Percentiles rank a stretch among this genome's conserved stretches.
These are phyloP conservation scores for Darevskia nairensis DNA, from an alignment of 2,797 vertebrate species.

Conservation along the genomic window DNA sequence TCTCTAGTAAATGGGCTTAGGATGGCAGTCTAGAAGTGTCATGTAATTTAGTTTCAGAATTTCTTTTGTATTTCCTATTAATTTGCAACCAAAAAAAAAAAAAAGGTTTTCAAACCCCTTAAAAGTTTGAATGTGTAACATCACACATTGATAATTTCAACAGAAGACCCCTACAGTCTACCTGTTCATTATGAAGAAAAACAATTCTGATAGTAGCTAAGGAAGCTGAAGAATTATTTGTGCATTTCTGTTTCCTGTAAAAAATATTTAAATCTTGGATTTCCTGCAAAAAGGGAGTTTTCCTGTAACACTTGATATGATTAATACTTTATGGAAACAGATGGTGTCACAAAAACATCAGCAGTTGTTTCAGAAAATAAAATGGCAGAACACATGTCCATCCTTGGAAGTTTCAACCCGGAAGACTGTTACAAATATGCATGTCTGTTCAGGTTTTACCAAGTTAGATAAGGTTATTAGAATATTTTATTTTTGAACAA, in stretches of 20 bases:
- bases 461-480: constrained; percentile 26
- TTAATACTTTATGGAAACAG: constrained; percentile 60
- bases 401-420: constrained; percentile 57
- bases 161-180: neutral
- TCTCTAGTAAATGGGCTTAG: neutral
- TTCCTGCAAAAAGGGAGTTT: constrained; percentile 43
- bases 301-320: constrained; percentile 46
- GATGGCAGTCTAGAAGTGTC: neutral
- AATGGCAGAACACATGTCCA: constrained; percentile 51
- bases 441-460: constrained; percentile 15
- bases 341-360: constrained; percentile 50
- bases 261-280: constrained; percentile 49
- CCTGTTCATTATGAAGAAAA: neutral
- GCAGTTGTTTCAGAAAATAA: constrained; percentile 53
- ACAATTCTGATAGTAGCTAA: neutral
- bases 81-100: neutral
- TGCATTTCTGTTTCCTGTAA: constrained; percentile 62
- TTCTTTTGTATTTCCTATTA: neutral
- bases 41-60: neutral
- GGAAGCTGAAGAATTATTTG: constrained; percentile 55
- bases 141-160: neutral
- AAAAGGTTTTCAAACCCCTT: too few species aligned
- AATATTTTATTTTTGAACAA: neutral
- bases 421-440: constrained; percentile 41
- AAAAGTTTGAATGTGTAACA: neutral